Conservation (phyloP, 1,140 invertebrate genomes). For the Penaeus indicus region DNA sequence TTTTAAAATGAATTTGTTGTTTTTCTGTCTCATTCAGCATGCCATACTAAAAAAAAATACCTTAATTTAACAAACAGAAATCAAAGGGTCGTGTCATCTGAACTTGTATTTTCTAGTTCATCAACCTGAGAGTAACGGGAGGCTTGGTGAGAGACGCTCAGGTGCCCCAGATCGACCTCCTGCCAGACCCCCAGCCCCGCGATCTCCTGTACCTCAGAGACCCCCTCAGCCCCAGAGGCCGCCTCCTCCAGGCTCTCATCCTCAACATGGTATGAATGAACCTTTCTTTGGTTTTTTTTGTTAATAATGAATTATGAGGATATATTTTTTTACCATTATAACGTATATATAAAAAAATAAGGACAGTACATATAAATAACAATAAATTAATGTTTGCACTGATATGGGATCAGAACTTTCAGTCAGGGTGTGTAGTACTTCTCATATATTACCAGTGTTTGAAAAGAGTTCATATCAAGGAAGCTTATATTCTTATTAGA, state of each 20-base stretch:
- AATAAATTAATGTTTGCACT: no score
- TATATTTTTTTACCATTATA: not conserved
- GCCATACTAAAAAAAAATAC: no score
- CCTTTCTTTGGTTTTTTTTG: not conserved
- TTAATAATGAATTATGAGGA: not conserved
- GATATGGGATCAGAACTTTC: no score
- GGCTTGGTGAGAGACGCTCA: slow-evolving; percentile 62
- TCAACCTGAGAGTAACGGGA: slow-evolving; percentile 69
- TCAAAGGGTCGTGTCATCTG: no score
- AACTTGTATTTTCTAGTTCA: slow-evolving; percentile 68
- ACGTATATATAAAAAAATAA: no score
- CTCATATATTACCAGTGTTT: no score
- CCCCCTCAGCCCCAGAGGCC: slow-evolving; percentile 53
- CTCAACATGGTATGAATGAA: slow-evolving; percentile 22
- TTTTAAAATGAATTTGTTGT: no score
- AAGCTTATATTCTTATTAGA: no score
- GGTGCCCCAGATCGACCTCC: slow-evolving; percentile 19
- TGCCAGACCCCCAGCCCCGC: slow-evolving; percentile 35
- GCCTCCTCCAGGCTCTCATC: slow-evolving; percentile 35
- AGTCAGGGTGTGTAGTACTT: no score
- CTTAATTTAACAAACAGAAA: no score
- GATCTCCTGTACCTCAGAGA: slow-evolving; percentile 65
- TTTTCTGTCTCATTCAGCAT: no score
- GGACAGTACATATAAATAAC: not conserved
- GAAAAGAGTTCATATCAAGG: no score